These are phyloP conservation scores for Calameuta filiformis DNA, from an alignment of 2,888 invertebrate genomes.

Conservation along the genomic window DNA sequence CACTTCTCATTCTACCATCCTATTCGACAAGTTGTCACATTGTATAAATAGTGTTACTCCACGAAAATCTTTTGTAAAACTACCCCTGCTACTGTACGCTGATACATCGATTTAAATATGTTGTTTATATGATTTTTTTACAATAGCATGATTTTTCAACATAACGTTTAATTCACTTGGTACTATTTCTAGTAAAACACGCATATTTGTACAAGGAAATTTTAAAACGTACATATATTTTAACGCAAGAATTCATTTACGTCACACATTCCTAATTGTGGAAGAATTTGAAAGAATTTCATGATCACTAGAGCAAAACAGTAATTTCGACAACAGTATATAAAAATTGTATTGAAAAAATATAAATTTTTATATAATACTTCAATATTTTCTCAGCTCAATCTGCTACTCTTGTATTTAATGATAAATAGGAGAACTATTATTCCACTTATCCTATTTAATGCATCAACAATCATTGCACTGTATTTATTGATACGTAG, in stretches of 20 bases:
- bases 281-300: constrained; percentile 10
- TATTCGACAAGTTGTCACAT: constrained; percentile 20
- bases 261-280: constrained; percentile 29
- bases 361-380: neutral
- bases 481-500: neutral
- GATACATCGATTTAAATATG: constrained; percentile 16
- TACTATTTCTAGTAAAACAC: neutral
- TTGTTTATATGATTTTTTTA: constrained; percentile 8
- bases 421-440: neutral
- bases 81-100: neutral
- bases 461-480: neutral
- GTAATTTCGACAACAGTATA: neutral
- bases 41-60: constrained; percentile 10
- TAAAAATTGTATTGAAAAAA: neutral
- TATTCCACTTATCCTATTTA: neutral
- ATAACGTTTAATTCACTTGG: neutral
- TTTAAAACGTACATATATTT: constrained; percentile 35
- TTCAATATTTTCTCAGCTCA: neutral
- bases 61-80: constrained; percentile 9
- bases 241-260: constrained; percentile 43
- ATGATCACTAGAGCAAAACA: neutral
- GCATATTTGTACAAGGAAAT: neutral
- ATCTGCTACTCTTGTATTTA: neutral
- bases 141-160: neutral
- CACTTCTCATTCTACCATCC: constrained; percentile 2